Evolutionary conservation across 2,113 vertebrate genomes (phyloP), one percentile per base, ranked within the genome.

Genomic region (Glareola pratincola): DNA sequence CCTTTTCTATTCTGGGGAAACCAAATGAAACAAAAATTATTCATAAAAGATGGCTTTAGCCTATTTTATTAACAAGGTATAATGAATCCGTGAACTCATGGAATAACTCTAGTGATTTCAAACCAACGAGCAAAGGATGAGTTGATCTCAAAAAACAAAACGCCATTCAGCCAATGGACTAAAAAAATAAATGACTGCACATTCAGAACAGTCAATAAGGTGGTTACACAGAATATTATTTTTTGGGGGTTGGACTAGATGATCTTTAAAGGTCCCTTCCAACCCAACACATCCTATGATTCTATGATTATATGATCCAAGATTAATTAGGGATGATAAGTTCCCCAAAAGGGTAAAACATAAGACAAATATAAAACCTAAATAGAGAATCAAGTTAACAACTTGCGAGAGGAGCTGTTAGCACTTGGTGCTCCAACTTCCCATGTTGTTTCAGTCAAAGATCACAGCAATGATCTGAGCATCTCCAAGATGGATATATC

Each of bases 291-390:
- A 41, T 39, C 39, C 39, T 39, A 39, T 39, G 39, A 39, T 41
- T 41, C 41, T 41, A 41, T 41, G 41, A 41, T 41, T 75, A 22
- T 56, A 94, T 59, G 75, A 79, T 79, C 71, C n/a, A 74, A 88
- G 84, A 96, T 95, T 96, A 96, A 96, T 97, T 94, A 96, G 32
- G 72, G 81, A 80, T 83, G 94, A 91, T 56, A 96, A 91, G 94
- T 87, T 88, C 54, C 57, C 15, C 18, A 10, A 54, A 76, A 95
- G 68, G 59, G 66, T 50, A 83, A 82, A 92, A 78, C 64, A 59
- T 3, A 51, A n/a, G 47, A 43, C 36, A 82, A 88, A 77, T 74
- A 50, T 22, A 73, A 94, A 84, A 72, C 37, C 72, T 84, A 83
- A 81, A 75, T 48, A 39, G 48, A 83, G 83, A 93, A 59, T 68